Conservation (phyloP, 2,888 invertebrate species). For the Cryptops parisi region DNA sequence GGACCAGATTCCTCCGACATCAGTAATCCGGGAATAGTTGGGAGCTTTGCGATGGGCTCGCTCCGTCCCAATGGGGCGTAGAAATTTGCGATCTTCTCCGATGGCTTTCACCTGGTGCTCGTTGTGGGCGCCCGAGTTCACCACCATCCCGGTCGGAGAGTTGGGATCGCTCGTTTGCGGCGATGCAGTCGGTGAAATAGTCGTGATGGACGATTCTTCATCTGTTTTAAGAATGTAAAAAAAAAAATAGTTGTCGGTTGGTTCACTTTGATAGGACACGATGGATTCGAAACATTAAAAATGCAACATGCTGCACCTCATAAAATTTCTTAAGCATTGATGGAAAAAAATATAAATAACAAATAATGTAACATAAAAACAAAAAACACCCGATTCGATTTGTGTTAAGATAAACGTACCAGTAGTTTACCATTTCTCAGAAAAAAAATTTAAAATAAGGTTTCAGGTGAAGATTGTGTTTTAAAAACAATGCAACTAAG, state of each 20-base stretch:
- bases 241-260: constrained; percentile 8
- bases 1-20: constrained; percentile 18
- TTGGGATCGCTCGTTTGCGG: constrained; percentile 22
- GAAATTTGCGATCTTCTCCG: constrained; percentile 26
- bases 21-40: constrained; percentile 18
- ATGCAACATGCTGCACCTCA: too few species aligned
- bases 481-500: too few species aligned
- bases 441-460: too few species aligned
- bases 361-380: too few species aligned
- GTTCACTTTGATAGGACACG: background rate
- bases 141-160: constrained; percentile 19
- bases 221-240: constrained; percentile 1
- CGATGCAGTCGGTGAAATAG: constrained; percentile 21
- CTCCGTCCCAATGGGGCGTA: constrained; percentile 34
- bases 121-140: background rate
- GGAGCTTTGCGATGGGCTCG: constrained; percentile 26
- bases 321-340: too few species aligned
- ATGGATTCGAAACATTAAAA: too few species aligned
- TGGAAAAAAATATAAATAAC: too few species aligned
- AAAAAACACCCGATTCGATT: too few species aligned
- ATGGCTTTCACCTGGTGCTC: constrained; percentile 14
- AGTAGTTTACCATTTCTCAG: too few species aligned
- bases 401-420: too few species aligned
- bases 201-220: constrained; percentile 20
- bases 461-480: too few species aligned